Conservation (phyloP, 2,888 invertebrate genomes). For the Sacculina carcini region DNA sequence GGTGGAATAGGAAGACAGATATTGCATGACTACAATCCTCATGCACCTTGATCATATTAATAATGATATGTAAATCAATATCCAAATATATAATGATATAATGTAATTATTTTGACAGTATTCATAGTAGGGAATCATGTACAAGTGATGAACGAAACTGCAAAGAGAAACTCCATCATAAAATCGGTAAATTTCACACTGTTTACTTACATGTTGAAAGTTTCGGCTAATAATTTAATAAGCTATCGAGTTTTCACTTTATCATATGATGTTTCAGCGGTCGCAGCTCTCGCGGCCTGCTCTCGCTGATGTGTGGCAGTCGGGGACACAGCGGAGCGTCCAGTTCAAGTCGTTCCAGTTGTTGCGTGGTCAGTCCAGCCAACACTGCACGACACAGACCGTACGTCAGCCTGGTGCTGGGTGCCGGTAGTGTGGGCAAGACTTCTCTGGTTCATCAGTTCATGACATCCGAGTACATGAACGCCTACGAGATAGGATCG, state of each 20-base stretch:
- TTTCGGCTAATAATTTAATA: too few species aligned
- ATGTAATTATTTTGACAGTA: too few species aligned
- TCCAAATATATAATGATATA: not conserved
- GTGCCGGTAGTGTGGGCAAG: slow-evolving; percentile 67
- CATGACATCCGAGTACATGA: slow-evolving; percentile 87
- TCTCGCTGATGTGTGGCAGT: not conserved
- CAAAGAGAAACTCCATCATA: too few species aligned
- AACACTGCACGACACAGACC: not conserved
- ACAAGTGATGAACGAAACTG: too few species aligned
- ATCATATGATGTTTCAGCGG: not conserved
- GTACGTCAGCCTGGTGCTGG: slow-evolving; percentile 34
- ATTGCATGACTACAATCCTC: too few species aligned
- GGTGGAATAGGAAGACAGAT: too few species aligned
- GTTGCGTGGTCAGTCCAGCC: not conserved
- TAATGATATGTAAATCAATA: not conserved
- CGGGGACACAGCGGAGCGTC: not conserved
- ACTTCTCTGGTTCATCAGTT: slow-evolving; percentile 74
- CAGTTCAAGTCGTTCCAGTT: not conserved
- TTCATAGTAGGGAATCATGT: too few species aligned
- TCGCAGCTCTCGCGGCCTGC: not conserved
- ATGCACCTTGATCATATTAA: not conserved
- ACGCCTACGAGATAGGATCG: slow-evolving; percentile 51
- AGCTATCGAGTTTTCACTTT: too few species aligned
- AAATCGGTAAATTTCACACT: too few species aligned
- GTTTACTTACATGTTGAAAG: too few species aligned